phyloP scores from a whole-genome alignment of 2,113 vertebrate genomes.

The Spilogale gracilis region DNA sequence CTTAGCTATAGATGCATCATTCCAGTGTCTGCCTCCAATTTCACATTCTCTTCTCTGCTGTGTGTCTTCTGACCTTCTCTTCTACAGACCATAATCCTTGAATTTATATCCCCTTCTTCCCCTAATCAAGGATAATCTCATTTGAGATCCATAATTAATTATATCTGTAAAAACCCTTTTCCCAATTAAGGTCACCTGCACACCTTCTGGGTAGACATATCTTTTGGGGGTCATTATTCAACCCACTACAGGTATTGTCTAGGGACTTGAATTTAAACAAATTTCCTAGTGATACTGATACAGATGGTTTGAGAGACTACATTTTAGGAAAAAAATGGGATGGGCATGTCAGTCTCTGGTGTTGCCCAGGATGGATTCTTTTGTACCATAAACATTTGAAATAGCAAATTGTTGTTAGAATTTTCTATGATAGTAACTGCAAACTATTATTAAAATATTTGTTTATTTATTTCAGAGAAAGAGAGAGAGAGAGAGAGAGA shows the following conservation, averaged over 20 bases:
- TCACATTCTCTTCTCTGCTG: background rate
- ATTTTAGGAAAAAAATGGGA: background rate
- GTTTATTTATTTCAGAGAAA: background rate
- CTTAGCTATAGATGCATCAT: background rate
- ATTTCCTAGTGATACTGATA: background rate
- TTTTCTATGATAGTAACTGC: background rate
- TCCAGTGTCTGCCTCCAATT: background rate
- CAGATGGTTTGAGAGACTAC: background rate
- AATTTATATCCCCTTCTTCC: background rate
- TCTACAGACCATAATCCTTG: background rate
- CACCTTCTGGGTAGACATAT: background rate
- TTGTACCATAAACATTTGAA: background rate
- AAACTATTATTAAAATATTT: background rate
- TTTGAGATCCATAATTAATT: background rate
- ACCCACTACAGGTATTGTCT: background rate
- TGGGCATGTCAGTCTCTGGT: background rate
- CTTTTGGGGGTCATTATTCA: background rate
- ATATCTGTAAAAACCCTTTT: background rate
- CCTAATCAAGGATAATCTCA: background rate
- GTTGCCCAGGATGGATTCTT: slow-evolving; percentile 20
- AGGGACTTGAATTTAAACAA: background rate
- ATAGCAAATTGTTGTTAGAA: background rate
- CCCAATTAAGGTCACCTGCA: background rate
- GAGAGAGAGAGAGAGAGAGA: too few relatives aligned
- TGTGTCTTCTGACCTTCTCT: background rate